Conservation (phyloP, 2,797 vertebrate genomes). For the Aplochiton taeniatus region DNA sequence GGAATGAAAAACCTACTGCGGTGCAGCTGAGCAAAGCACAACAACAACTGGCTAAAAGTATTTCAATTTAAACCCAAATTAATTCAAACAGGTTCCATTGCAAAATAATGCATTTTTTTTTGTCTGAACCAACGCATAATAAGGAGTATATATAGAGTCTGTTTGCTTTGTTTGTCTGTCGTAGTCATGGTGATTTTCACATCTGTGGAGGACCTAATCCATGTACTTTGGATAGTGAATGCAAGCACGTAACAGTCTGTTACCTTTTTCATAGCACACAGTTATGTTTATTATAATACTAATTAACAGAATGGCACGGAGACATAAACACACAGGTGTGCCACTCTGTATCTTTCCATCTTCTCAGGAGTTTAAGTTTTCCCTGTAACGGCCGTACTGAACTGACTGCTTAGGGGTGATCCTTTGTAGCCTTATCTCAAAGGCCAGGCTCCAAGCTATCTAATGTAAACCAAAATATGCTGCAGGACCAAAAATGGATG, state of each 20-base stretch:
- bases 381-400: too few relatives aligned
- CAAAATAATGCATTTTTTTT: slow-evolving; percentile 37
- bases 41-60: slow-evolving; percentile 13
- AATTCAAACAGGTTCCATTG: slow-evolving; percentile 35
- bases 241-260: slow-evolving; percentile 17
- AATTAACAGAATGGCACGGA: slow-evolving; percentile 7
- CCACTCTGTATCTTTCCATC: too few relatives aligned
- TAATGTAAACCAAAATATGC: slow-evolving; percentile 67
- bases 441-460: slow-evolving; percentile 59
- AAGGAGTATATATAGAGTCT: slow-evolving; percentile 14
- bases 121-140: slow-evolving; percentile 21
- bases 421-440: slow-evolving; percentile 63
- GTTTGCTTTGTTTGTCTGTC: slow-evolving; percentile 8
- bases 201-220: slow-evolving; percentile 15
- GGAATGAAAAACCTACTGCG: slow-evolving; percentile 37
- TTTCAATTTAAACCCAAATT: slow-evolving; percentile 14
- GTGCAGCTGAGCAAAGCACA: slow-evolving; percentile 36
- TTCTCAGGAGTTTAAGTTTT: too few relatives aligned
- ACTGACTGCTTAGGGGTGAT: neutral
- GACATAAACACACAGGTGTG: neutral
- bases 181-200: slow-evolving; percentile 11
- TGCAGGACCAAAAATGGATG: slow-evolving; percentile 56
- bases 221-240: slow-evolving; percentile 11
- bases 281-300: slow-evolving; percentile 6
- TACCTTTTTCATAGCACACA: slow-evolving; percentile 5